phyloP scores from a whole-genome alignment of 2,888 invertebrate species.

The Incurvaria masculella region DNA sequence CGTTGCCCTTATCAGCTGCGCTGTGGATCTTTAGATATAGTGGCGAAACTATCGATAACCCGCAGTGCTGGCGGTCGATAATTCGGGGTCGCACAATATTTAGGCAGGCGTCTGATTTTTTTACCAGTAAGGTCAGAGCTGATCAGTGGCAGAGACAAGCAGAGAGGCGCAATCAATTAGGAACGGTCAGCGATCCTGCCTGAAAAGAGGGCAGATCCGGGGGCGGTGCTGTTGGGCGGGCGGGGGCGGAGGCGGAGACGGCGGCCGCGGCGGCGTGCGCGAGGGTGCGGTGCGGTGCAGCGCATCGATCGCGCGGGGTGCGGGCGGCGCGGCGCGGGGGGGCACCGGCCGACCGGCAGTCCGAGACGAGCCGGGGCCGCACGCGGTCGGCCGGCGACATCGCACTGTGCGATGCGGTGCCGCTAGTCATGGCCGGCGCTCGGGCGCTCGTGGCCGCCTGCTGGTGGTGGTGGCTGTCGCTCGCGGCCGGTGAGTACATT shows the following conservation, averaged over 20 bases:
- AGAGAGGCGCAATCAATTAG: slow-evolving; percentile 53
- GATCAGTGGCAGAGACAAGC: too few species aligned
- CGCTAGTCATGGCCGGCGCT: slow-evolving; percentile 55
- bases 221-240: slow-evolving; percentile 28
- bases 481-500: slow-evolving; percentile 50
- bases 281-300: slow-evolving; percentile 4
- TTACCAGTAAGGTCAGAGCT: background rate
- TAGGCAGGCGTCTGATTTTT: too few species aligned
- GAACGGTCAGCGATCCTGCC: slow-evolving; percentile 49
- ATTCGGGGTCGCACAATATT: too few species aligned
- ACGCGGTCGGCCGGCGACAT: slow-evolving; percentile 48
- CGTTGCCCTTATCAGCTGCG: too few species aligned
- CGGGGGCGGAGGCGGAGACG: slow-evolving; percentile 12
- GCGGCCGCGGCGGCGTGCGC: slow-evolving; percentile 23
- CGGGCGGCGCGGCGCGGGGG: slow-evolving; percentile 29
- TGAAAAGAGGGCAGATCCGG: slow-evolving; percentile 52
- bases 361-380: background rate
- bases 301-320: slow-evolving; percentile 32
- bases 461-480: slow-evolving; percentile 52
- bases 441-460: slow-evolving; percentile 55
- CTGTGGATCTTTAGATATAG: too few species aligned
- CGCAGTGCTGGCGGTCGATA: too few species aligned
- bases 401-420: slow-evolving; percentile 53
- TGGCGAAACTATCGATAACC: too few species aligned
- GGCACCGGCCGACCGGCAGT: slow-evolving; percentile 43